Evolutionary conservation across 2,797 vertebrate species (phyloP).

Genomic region (Megaceryle alcyon): DNA sequence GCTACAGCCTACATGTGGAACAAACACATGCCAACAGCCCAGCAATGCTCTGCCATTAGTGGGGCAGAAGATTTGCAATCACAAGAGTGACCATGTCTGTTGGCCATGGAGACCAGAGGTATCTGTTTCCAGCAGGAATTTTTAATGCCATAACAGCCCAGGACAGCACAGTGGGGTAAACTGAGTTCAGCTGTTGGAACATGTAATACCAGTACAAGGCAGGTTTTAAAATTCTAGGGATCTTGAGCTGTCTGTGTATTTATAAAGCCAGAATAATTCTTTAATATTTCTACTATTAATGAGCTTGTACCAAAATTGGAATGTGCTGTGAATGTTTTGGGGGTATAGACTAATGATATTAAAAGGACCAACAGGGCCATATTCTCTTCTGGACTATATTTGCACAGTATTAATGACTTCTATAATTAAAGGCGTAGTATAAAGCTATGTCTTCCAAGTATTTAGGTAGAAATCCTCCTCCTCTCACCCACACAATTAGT

Average conservation of each 20-base stretch:
- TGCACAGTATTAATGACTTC: conserved; percentile 1
- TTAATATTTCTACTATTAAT: not conserved
- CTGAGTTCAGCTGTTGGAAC: not conserved
- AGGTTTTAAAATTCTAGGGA: not conserved
- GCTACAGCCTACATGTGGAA: not conserved
- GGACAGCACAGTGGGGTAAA: accelerated
- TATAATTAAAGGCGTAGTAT: conserved; percentile 28
- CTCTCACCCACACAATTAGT: conserved; percentile 32
- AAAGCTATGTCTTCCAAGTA: not conserved
- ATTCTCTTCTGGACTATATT: conserved; percentile 1
- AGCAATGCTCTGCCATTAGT: not conserved
- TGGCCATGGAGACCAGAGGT: not conserved
- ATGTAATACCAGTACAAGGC: not conserved
- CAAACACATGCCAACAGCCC: not conserved
- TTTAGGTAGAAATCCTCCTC: conserved; percentile 38
- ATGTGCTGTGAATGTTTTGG: not conserved
- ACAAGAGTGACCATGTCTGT: accelerated
- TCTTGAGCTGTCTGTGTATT: not conserved
- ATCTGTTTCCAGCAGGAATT: not conserved
- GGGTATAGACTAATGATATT: not conserved
- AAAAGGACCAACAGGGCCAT: not conserved
- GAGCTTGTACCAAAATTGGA: not conserved
- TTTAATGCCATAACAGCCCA: not conserved
- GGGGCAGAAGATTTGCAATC: not conserved
- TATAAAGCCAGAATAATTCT: not conserved